phyloP scores from a whole-genome alignment of 2,113 vertebrate genomes.

The Blennius ocellaris region DNA sequence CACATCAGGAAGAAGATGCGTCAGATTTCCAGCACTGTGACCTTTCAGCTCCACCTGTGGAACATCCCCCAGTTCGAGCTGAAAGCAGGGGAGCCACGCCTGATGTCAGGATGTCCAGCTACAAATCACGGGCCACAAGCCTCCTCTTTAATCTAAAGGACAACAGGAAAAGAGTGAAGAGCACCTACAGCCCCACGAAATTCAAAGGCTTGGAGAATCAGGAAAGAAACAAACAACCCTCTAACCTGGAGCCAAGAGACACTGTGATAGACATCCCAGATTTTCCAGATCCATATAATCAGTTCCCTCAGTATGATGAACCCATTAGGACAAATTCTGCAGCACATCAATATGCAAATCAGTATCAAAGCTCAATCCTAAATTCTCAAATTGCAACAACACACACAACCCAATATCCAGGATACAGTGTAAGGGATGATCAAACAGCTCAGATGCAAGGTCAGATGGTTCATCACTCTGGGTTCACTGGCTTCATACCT shows the following conservation, averaged over 20 bases:
- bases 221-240: slow-evolving; percentile 72
- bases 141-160: slow-evolving; percentile 96
- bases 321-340: slow-evolving; percentile 20
- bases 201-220: slow-evolving; percentile 81
- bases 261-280: slow-evolving; percentile 72
- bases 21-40: slow-evolving; percentile 61
- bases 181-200: slow-evolving; percentile 88
- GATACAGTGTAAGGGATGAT: slow-evolving; percentile 60
- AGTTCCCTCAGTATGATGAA: slow-evolving; percentile 42
- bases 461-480: slow-evolving; percentile 57
- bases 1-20: slow-evolving; percentile 78
- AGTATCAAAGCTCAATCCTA: slow-evolving; percentile 39
- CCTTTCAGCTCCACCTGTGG: slow-evolving; percentile 70
- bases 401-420: slow-evolving; percentile 41
- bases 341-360: slow-evolving; percentile 14
- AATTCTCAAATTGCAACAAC: slow-evolving; percentile 41
- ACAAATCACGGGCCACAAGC: slow-evolving; percentile 89
- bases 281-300: slow-evolving; percentile 46
- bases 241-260: slow-evolving; percentile 73
- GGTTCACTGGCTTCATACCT: slow-evolving; percentile 54
- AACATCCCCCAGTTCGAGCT: slow-evolving; percentile 72
- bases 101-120: slow-evolving; percentile 77
- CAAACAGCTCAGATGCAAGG: slow-evolving; percentile 63
- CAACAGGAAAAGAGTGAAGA: slow-evolving; percentile 93
- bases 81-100: slow-evolving; percentile 75